phyloP scores from a whole-genome alignment of 2,797 vertebrate genomes.

The Anisognathus igniventris region DNA sequence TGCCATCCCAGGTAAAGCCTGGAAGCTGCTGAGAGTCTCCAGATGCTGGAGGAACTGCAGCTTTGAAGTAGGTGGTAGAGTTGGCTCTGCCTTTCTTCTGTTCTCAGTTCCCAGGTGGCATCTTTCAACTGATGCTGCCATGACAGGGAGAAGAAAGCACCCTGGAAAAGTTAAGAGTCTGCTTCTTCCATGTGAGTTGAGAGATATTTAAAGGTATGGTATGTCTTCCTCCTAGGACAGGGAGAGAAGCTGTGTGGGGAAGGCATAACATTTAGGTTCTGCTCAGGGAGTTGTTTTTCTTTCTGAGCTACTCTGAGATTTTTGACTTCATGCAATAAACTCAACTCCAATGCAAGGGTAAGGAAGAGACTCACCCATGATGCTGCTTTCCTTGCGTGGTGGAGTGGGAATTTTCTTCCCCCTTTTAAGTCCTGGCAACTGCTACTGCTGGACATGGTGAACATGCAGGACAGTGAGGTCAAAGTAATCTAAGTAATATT shows the following conservation, averaged over 20 bases:
- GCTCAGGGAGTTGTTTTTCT: background rate
- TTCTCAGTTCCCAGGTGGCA: background rate
- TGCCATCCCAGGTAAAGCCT: background rate
- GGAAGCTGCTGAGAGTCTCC: background rate
- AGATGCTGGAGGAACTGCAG: background rate
- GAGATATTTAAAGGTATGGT: background rate
- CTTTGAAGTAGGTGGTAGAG: background rate
- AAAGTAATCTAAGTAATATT: background rate
- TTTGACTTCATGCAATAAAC: background rate
- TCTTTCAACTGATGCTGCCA: background rate
- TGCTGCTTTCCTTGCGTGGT: background rate
- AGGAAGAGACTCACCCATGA: background rate
- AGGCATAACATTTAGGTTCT: background rate
- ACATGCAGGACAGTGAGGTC: background rate
- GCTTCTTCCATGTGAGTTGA: background rate
- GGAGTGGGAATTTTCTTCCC: background rate
- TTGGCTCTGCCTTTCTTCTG: background rate
- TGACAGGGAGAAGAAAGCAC: background rate
- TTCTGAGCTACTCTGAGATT: background rate
- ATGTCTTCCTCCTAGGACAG: background rate
- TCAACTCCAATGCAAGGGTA: background rate
- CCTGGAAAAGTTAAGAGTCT: background rate
- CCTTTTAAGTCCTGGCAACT: background rate
- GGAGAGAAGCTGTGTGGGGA: background rate
- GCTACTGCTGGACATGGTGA: background rate